These are phyloP conservation scores for Drosophila demipolita DNA, from an alignment of 2,888 invertebrate species.

Conservation along the genomic window DNA sequence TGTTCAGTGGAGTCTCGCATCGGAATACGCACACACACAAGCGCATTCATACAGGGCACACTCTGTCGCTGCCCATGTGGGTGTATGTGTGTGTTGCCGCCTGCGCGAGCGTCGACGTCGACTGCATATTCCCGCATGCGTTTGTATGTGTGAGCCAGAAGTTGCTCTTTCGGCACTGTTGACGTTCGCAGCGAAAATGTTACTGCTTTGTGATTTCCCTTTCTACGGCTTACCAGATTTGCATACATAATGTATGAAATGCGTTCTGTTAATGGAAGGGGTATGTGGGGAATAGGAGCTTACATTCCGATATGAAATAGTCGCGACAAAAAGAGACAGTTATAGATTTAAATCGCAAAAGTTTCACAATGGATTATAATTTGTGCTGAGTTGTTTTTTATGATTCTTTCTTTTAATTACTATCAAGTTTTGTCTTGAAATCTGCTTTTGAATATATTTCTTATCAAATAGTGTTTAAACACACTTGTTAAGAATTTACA, in stretches of 20 bases:
- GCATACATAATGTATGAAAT: constrained; percentile 41
- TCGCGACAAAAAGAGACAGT: background rate
- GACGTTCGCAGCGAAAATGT: constrained; percentile 21
- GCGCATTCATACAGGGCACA: constrained; percentile 46
- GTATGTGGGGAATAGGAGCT: background rate
- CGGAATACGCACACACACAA: constrained; percentile 34
- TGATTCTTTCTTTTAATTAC: background rate
- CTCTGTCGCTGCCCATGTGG: constrained; percentile 30
- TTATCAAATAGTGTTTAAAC: background rate
- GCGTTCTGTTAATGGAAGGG: constrained; percentile 10
- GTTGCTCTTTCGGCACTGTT: constrained; percentile 33
- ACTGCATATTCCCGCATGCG: constrained; percentile 31
- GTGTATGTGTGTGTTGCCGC: constrained; percentile 44
- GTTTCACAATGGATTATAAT: background rate
- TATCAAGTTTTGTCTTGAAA: background rate
- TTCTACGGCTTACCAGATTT: constrained; percentile 52
- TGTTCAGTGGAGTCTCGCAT: constrained; percentile 72
- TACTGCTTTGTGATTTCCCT: constrained; percentile 40
- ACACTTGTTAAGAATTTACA: background rate
- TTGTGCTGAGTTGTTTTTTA: background rate
- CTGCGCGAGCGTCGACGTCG: constrained; percentile 34
- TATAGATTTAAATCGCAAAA: background rate
- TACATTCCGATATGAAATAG: constrained; percentile 1
- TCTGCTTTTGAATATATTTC: background rate
- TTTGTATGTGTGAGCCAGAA: constrained; percentile 21